phyloP scores from a whole-genome alignment of 2,888 invertebrate species.

The Megastigmus dorsalis region DNA sequence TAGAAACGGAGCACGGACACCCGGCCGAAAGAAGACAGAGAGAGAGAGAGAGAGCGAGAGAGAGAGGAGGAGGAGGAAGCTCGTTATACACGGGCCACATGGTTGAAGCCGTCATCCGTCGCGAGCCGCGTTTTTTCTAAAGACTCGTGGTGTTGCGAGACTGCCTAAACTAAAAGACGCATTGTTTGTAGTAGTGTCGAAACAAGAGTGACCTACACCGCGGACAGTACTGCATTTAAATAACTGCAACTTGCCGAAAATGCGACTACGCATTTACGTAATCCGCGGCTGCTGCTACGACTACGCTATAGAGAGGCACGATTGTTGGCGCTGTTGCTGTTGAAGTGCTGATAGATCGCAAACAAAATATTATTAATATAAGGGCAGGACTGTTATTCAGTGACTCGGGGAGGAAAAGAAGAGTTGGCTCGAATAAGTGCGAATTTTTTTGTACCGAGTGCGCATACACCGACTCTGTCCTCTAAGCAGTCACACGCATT shows the following conservation, averaged over 20 bases:
- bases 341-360: too few species aligned
- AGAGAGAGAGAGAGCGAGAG: background rate
- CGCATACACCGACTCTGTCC: too few species aligned
- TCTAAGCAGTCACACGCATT: too few species aligned
- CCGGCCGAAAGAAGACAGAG: background rate
- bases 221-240: conserved; percentile 55
- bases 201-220: background rate
- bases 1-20: background rate
- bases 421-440: too few species aligned
- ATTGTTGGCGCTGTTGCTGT: conserved; percentile 1
- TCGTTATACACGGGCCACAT: conserved; percentile 7
- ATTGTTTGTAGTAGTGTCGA: background rate
- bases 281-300: conserved; percentile 58
- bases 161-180: too few species aligned
- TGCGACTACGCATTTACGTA: conserved; percentile 69
- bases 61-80: background rate
- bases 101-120: background rate
- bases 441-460: too few species aligned
- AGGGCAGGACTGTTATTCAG: background rate
- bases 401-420: too few species aligned
- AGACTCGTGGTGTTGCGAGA: too few species aligned
- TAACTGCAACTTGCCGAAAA: conserved; percentile 65
- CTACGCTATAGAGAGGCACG: background rate
- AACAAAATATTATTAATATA: background rate
- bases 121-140: too few species aligned